Evolutionary conservation across 2,888 invertebrate species (phyloP), one percentile per base, ranked within the genome.

Genomic region (Automeris io): DNA sequence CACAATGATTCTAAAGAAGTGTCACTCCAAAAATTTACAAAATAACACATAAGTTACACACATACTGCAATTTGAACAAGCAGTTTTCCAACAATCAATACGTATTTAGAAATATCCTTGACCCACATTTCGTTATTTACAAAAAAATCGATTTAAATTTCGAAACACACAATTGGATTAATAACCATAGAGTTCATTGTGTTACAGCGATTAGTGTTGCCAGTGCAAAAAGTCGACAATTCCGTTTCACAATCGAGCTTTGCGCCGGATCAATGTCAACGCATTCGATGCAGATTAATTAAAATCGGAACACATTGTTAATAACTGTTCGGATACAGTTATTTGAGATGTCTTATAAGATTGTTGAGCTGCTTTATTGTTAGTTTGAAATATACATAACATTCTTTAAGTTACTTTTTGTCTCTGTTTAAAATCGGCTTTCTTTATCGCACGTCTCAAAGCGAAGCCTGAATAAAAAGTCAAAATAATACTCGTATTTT

Each of bases 151-250:
- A 51, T 55, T 47, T 47, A 51, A 40, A 32, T 63, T 65, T 60
- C 58, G 52, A 53, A 65, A 59, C 42, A 39, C 21, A 26, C 21
- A 53, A 46, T 53, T 46, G 43, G 44, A 57, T 48, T 61, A 66
- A 68, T 61, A 47, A 47, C 51, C 41, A 37, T 51, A 55, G 46
- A 19, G 46, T 54, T 26, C 48, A 59, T 67, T 67, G 64, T 61
- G 39, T 55, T 47, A 51, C 49, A 49, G 21, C 45, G 51, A 47
- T 49, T 43, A 54, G 48, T 54, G 50, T 49, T 58, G 49, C 47
- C 47, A 48, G 40, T 40, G 40, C 49, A 44, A 46, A 55, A 50
- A 54, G 45, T 16, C 23, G 34, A 34, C 9, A 18, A 22, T 34
- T 35, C 33, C 24, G 37, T 37, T 37, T 29, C 16, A 8, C 13